These are phyloP conservation scores for Anguilla japonica DNA, from an alignment of 2,113 vertebrate genomes.

Conservation along the genomic window DNA sequence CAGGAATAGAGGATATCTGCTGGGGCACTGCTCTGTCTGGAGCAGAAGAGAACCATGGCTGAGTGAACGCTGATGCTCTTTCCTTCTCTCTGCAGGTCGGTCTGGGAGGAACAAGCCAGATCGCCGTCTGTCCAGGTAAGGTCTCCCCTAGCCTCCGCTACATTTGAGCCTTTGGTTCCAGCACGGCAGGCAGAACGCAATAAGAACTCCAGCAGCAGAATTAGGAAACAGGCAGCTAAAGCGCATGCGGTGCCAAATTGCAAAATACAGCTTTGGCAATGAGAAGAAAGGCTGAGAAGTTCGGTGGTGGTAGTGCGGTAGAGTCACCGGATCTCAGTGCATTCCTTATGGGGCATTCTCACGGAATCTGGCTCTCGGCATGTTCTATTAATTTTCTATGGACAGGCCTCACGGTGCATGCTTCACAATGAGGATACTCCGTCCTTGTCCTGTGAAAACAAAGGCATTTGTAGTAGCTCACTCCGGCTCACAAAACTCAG, in stretches of 20 bases:
- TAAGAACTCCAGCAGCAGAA: not conserved
- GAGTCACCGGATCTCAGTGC: too few relatives aligned
- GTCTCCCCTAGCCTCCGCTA: not conserved
- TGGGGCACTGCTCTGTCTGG: not conserved
- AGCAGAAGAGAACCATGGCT: not conserved
- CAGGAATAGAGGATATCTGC: not conserved
- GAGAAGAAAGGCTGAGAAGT: not conserved
- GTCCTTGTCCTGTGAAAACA: too few relatives aligned
- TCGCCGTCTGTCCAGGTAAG: constrained; percentile 85
- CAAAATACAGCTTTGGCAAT: not conserved
- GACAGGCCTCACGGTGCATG: too few relatives aligned
- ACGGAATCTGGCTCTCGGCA: too few relatives aligned
- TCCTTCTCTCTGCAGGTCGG: constrained; percentile 66
- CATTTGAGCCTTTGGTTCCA: not conserved
- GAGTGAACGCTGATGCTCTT: not conserved
- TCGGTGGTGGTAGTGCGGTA: too few relatives aligned
- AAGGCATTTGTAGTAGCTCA: too few relatives aligned
- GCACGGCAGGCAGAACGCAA: not conserved
- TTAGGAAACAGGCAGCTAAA: not conserved
- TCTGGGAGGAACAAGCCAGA: constrained; percentile 82
- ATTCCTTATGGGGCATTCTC: too few relatives aligned
- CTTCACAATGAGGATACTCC: too few relatives aligned
- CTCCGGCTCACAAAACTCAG: too few relatives aligned
- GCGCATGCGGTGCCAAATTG: too few relatives aligned
- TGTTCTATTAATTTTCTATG: too few relatives aligned